A percentile compares a stretch with the other conserved stretches of the same genome.
Conservation (phyloP, 92 coral and sea anemone genomes). For the Actinostola sp. region DNA sequence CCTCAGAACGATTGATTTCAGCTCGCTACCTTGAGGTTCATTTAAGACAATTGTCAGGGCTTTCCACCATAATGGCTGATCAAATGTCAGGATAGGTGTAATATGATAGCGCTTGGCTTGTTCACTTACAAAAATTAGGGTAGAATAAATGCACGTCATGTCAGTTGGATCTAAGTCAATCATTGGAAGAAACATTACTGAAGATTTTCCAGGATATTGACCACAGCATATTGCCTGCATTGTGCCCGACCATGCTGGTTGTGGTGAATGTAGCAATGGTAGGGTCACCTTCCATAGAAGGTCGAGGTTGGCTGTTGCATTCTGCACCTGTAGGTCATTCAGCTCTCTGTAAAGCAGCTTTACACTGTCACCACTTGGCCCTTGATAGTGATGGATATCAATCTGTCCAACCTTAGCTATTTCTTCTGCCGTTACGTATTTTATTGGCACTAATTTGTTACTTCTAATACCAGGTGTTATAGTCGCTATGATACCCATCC, state of each 20-base stretch:
- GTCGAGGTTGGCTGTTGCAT: constrained; percentile 38
- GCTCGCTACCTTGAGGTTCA: constrained; percentile 23
- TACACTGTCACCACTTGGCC: constrained; percentile 29
- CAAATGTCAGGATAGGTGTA: constrained; percentile 43
- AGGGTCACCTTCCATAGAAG: constrained; percentile 33
- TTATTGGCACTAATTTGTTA: constrained; percentile 11
- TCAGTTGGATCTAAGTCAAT: constrained; percentile 55
- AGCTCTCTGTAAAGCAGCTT: constrained; percentile 17
- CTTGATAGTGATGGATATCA: constrained; percentile 23
- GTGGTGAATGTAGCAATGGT: constrained; percentile 32
- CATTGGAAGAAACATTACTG: constrained; percentile 53
- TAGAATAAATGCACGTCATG: constrained; percentile 46
- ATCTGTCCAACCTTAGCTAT: constrained; percentile 33
- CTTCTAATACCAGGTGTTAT: constrained; percentile 9
- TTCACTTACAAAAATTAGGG: constrained; percentile 34
- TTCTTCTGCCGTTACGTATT: constrained; percentile 31
- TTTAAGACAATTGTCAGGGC: constrained; percentile 28
- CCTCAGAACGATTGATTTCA: too few species aligned
- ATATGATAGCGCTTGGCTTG: constrained; percentile 39
- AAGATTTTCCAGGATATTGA: constrained; percentile 39
- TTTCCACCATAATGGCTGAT: constrained; percentile 67
- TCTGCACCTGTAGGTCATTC: constrained; percentile 1
- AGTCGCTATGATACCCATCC: constrained; percentile 47
- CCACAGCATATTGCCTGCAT: constrained; percentile 45
- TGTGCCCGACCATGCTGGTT: too few species aligned